Evolutionary conservation across 2,888 invertebrate genomes (phyloP).

Genomic region (Spodoptera picta): DNA sequence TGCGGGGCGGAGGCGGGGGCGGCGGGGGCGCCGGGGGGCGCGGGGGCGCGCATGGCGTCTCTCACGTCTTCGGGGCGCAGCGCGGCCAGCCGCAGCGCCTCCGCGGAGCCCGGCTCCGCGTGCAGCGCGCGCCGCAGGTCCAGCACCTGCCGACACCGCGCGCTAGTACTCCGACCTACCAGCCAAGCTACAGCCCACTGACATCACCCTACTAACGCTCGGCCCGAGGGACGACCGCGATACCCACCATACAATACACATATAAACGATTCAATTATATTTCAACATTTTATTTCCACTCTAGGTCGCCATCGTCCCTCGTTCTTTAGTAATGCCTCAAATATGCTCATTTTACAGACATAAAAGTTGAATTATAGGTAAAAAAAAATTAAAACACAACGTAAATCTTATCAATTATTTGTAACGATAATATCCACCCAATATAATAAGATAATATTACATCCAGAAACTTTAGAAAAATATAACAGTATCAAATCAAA

Average conservation of each 20-base stretch:
- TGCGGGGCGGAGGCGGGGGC: constrained; percentile 78
- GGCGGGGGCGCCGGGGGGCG: constrained; percentile 61
- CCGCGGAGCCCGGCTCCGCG: constrained; percentile 90
- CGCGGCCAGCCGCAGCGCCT: constrained; percentile 87
- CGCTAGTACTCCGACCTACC: constrained; percentile 37
- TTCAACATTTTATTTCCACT: background rate
- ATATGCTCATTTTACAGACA: constrained; percentile 27
- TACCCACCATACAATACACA: background rate
- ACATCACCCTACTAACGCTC: constrained; percentile 32
- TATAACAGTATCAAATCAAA: constrained; percentile 50
- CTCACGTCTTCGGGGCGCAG: constrained; percentile 88
- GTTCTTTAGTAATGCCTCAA: constrained; percentile 27
- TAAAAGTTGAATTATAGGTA: constrained; percentile 9
- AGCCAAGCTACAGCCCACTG: constrained; percentile 50
- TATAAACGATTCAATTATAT: background rate
- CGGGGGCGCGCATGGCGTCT: constrained; percentile 77
- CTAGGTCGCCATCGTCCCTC: constrained; percentile 35
- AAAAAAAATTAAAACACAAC: too few relatives aligned
- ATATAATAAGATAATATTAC: constrained; percentile 29
- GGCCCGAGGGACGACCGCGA: constrained; percentile 31
- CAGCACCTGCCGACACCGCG: constrained; percentile 90
- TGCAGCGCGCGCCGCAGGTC: constrained; percentile 94
- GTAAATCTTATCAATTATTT: constrained; percentile 27
- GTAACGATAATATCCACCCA: constrained; percentile 16
- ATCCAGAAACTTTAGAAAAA: constrained; percentile 39